These are phyloP conservation scores for Trichogramma evanescens DNA, from an alignment of 2,888 invertebrate genomes.

Conservation along the genomic window DNA sequence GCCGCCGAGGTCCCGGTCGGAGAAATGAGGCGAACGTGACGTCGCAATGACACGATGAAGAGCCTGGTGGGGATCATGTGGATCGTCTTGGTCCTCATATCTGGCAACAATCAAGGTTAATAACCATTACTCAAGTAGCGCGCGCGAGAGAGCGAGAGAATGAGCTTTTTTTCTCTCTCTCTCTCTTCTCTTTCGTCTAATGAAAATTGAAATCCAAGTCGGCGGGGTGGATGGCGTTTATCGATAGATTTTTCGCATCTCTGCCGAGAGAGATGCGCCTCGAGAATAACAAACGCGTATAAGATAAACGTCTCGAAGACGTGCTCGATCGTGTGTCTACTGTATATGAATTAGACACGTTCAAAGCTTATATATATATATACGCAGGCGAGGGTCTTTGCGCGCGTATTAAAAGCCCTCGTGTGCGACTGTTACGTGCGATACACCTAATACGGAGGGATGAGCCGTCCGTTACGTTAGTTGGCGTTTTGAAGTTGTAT, in stretches of 20 bases:
- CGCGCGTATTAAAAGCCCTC: no score
- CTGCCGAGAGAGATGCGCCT: neutral
- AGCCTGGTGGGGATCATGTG: constrained; percentile 58
- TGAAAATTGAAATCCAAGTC: constrained; percentile 1
- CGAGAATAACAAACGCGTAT: neutral
- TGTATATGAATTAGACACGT: no score
- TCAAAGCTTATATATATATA: no score
- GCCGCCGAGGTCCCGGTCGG: constrained; percentile 24
- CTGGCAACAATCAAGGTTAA: constrained; percentile 46
- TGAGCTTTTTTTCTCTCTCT: neutral
- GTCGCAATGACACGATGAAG: constrained; percentile 55
- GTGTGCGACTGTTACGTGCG: no score
- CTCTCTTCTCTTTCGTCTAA: neutral
- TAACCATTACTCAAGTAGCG: neutral
- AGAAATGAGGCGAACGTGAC: constrained; percentile 51
- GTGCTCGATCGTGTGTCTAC: no score
- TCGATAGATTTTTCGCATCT: neutral
- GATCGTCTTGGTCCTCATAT: constrained; percentile 57
- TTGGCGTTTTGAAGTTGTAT: no score
- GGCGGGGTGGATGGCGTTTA: constrained; percentile 1
- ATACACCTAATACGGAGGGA: no score
- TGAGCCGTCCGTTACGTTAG: no score
- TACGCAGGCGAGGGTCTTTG: no score
- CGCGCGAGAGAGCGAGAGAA: neutral
- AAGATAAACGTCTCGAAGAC: neutral